Evolutionary conservation across 53 echinoderm and acorn worm genomes (phyloP).

Genomic region (Echinarachnius parma): DNA sequence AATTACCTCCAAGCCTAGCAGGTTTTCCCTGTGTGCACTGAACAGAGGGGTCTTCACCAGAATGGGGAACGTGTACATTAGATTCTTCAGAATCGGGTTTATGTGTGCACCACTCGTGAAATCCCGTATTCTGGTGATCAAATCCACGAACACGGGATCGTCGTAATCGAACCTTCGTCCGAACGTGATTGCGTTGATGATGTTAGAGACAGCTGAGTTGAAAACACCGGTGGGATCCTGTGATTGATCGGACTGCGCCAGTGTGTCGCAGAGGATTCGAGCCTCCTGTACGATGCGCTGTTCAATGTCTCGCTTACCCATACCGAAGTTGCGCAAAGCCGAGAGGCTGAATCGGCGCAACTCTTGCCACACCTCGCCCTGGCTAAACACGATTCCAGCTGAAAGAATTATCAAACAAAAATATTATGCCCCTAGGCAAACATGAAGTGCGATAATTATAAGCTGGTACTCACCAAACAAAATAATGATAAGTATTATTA

Average conservation of each 20-base stretch:
- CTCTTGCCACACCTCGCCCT: constrained; percentile 73
- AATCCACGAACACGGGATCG: constrained; percentile 36
- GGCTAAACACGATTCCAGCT: constrained; percentile 71
- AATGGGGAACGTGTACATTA: not conserved
- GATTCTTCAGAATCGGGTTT: constrained; percentile 2
- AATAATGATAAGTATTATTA: too few species aligned
- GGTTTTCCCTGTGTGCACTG: not conserved
- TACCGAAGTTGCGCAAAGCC: constrained; percentile 79
- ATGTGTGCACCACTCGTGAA: not conserved
- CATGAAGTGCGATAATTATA: too few species aligned
- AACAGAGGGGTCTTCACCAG: constrained; percentile 1
- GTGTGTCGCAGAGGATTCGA: constrained; percentile 9
- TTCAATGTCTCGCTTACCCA: constrained; percentile 81
- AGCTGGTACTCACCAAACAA: too few species aligned
- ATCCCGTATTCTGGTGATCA: constrained; percentile 14
- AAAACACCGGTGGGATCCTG: constrained; percentile 51
- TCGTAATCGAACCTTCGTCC: constrained; percentile 53
- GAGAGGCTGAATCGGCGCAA: constrained; percentile 70
- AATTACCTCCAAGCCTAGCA: constrained; percentile 9
- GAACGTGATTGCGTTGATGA: constrained; percentile 74
- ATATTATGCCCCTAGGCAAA: too few species aligned
- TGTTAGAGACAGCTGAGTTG: constrained; percentile 63
- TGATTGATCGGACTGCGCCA: constrained; percentile 10
- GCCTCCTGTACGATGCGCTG: constrained; percentile 74
- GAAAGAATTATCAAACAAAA: too few species aligned